Base-by-base conservation (phyloP, 92 coral and sea anemone genomes). In the Parazoanthus swiftii region DNA sequence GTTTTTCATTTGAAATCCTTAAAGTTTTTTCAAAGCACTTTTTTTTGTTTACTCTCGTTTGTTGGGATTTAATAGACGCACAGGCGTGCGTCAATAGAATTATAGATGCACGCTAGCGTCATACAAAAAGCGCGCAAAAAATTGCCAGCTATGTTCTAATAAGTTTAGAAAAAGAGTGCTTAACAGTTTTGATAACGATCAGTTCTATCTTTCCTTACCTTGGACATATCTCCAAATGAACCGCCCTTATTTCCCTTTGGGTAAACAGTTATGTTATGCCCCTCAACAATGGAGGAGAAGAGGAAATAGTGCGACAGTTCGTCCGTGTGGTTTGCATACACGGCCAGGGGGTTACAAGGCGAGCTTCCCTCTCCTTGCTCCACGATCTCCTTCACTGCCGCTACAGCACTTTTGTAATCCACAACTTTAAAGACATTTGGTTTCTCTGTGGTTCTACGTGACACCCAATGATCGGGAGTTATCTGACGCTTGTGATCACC, bases 291-390 rank as follows among this genome's bases (percentile, higher is more conserved):
- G 9, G 94, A 91, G 21, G 79, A 67, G 75, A 93, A 93, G 77
- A 86, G 72, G 85, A 86, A 93, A 74, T 91, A 93, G 56, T 93
- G 95, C 13, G 95, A 91, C 9, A 93, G 77, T 14, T 86, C 92
- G 42, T 8, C 65, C 6, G 56, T 43, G 13, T 85, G 89, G 6
- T 89, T 79, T 39, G 51, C 51, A 66, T 66, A 76, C 88, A 90
- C 88, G 66, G 87, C 76, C 71, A 89, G 3, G 3, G 96, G 94
- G 43, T 91, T 93, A 80, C 96, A 93, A 0, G 91, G 91, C 9
- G 94, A 91, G 71, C 92, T 88, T 0, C 96, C 96, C 85, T 93
- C 96, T 46, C 96, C 96, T 71, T 93, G 85, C 0, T 91, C 91
- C 6, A 93, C 51, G 9, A 93, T 93, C 2, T 46, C 4, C 42